Evolutionary conservation across 1,140 invertebrate species (phyloP).

Genomic region (Lineus longissimus): DNA sequence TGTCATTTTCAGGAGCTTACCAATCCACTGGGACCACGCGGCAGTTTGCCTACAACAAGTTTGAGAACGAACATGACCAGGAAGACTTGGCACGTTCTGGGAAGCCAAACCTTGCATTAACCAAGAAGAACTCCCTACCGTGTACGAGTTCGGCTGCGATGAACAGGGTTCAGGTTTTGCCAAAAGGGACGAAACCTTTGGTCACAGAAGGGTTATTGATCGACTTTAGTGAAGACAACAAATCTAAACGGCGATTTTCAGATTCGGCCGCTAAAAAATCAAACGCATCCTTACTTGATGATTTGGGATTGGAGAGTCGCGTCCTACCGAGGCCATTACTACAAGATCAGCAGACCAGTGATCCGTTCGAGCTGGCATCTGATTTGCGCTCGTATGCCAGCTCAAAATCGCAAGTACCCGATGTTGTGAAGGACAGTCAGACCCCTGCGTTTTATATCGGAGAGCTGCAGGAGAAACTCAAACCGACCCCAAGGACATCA

Average conservation of each 20-base stretch:
- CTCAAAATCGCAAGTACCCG: too few species aligned
- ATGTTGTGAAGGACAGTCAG: too few species aligned
- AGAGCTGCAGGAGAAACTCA: too few species aligned
- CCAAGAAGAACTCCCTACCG: too few species aligned
- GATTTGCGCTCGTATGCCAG: constrained; percentile 1
- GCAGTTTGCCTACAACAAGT: constrained; percentile 55
- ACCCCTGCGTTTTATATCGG: too few species aligned
- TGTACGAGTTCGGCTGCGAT: neutral
- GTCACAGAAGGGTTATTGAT: constrained; percentile 47
- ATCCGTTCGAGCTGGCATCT: constrained; percentile 40
- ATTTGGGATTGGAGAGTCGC: constrained; percentile 34
- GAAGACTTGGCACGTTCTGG: constrained; percentile 20
- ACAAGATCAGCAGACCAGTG: constrained; percentile 16
- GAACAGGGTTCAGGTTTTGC: neutral
- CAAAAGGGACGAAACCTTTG: neutral
- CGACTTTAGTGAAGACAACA: constrained; percentile 46
- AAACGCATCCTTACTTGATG: constrained; percentile 42
- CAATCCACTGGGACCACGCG: too few species aligned
- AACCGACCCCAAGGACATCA: too few species aligned
- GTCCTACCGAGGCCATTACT: constrained; percentile 33
- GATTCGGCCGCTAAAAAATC: constrained; percentile 19
- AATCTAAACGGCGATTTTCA: neutral
- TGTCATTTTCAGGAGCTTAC: too few species aligned
- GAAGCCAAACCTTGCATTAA: too few species aligned
- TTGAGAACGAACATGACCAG: constrained; percentile 37